A percentile compares a stretch with the other conserved stretches of the same genome.
Conservation (phyloP, 2,888 invertebrate genomes). For the Pandemis cinnamomeana region DNA sequence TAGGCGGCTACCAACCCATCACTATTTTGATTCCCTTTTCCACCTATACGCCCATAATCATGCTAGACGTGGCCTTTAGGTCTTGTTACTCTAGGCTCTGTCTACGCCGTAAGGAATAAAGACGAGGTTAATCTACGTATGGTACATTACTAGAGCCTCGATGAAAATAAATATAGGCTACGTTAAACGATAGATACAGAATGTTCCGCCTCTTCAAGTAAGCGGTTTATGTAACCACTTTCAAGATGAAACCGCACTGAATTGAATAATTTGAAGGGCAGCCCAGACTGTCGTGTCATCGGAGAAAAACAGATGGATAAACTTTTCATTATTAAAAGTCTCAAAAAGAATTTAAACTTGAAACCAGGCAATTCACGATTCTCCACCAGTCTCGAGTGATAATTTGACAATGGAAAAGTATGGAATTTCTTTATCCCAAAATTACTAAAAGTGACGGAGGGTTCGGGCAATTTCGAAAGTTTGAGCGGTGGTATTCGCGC, state of each 20-base stretch:
- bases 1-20: no score
- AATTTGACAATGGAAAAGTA: constrained; percentile 18
- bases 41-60: no score
- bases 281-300: not conserved
- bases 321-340: constrained; percentile 15
- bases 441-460: constrained; percentile 6
- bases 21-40: no score
- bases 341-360: constrained; percentile 16
- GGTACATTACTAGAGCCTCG: no score
- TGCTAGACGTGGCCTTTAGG: no score
- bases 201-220: not conserved
- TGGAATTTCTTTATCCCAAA: constrained; percentile 11
- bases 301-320: not conserved
- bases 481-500: constrained; percentile 3
- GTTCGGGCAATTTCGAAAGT: constrained; percentile 13
- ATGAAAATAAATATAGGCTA: no score
- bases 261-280: not conserved
- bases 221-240: not conserved
- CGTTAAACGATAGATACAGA: no score
- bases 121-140: no score
- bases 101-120: no score
- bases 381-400: not conserved
- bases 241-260: not conserved
- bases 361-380: constrained; percentile 7
- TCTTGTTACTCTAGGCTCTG: no score